Base-by-base conservation (phyloP, 2,113 vertebrate genomes). In the Zosterops hypoxanthus region DNA sequence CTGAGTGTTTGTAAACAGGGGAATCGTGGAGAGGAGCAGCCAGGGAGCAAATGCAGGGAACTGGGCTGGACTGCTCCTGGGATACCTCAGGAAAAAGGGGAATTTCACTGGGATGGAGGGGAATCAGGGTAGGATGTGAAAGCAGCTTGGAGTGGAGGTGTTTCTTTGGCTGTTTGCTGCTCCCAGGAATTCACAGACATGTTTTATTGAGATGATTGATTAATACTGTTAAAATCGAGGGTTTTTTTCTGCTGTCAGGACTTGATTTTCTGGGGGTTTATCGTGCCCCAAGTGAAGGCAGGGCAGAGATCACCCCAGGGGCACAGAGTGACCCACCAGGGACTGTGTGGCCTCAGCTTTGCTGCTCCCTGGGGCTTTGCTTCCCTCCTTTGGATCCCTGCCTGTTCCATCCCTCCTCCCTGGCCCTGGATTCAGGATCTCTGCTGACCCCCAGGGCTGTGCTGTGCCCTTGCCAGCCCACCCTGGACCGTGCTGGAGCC, bases 1-100 rank as follows among this genome's bases (percentile, higher is more conserved):
- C 59, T 23, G 1, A 70, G 36, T 91, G 82, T 95, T 92, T 95
- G 87, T 95, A 82, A 92, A 94, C 57, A 57, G 7, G 77, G 41
- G 64, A 22, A 69, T 85, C 9, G 1, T 22, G 46, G 60, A 76
- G 73, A 16, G 65, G 59, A 94, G 63, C 46, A 75, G 81, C 28
- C 65, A 21, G 64, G 73, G 72, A 59, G 39, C 69, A 55, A 18
- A 46, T 1, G 0, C 34, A 14, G 65, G 21, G 64, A 5, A 31
- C 36, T 26, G 49, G 47, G 4, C 17, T 28, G 12, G 29, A 20
- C 42, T 63, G n/a, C 49, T 90, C 63, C 1, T 2, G 33, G 66
- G 46, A 9, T 5, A 4, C 1, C 12, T 36, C 55, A 14, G 86
- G 6, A 59, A 77, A 90, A 90, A 57, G 20, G 61, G 52, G 46